A percentile compares a stretch with the other conserved stretches of the same genome.
These are phyloP conservation scores for Melinopterus prodromus DNA, from an alignment of 2,888 invertebrate genomes.

Conservation along the genomic window DNA sequence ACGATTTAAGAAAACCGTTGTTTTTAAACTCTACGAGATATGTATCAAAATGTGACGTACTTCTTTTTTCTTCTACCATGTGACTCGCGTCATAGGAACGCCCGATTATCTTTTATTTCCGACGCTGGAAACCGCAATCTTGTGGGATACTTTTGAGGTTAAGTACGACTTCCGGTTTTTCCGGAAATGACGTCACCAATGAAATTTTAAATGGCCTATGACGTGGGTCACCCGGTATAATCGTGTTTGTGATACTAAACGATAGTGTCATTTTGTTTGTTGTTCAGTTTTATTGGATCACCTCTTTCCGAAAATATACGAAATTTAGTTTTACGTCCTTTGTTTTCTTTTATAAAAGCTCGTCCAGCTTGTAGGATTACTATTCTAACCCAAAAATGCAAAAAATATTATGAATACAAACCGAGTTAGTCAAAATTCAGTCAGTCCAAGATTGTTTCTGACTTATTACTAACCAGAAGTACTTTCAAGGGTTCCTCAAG, in stretches of 20 bases:
- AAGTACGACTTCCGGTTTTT: no score
- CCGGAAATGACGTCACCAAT: no score
- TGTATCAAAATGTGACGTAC: background rate
- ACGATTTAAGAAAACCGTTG: background rate
- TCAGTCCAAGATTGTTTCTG: no score
- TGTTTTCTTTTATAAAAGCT: background rate
- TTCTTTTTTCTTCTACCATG: background rate
- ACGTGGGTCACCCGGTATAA: no score
- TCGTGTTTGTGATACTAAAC: constrained; percentile 27
- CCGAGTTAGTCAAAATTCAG: no score
- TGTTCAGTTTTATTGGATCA: background rate
- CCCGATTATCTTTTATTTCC: no score
- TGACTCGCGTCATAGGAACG: background rate
- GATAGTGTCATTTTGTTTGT: constrained; percentile 16
- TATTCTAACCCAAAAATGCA: background rate
- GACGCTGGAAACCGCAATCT: no score
- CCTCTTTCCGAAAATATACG: constrained; percentile 14
- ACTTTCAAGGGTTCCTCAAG: no score
- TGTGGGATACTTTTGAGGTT: no score
- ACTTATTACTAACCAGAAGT: no score
- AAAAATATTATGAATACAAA: background rate
- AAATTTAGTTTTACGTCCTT: constrained; percentile 6
- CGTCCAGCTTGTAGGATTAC: no score
- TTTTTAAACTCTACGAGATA: background rate
- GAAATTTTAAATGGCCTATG: background rate